These are phyloP conservation scores for Gyps fulvus DNA, from an alignment of 2,113 vertebrate genomes.

Conservation along the genomic window DNA sequence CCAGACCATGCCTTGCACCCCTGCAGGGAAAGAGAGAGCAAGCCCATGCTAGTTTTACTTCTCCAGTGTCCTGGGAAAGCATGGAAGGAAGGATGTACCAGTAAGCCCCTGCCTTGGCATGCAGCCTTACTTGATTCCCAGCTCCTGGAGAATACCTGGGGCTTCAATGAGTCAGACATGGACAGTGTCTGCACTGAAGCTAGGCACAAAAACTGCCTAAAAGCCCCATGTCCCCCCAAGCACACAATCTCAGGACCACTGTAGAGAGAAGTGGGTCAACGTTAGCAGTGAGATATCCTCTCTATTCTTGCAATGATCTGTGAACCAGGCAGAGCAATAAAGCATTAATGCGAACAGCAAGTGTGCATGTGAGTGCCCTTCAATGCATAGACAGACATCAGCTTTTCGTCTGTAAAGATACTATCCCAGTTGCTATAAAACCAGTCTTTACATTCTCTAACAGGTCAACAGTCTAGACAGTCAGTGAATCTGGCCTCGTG, in stretches of 20 bases:
- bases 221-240: background rate
- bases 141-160: background rate
- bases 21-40: background rate
- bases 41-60: background rate
- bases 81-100: background rate
- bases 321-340: background rate
- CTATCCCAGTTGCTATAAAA: background rate
- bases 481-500: background rate
- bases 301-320: background rate
- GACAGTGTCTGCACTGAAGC: background rate
- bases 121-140: background rate
- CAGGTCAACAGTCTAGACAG: background rate
- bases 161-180: background rate
- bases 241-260: background rate
- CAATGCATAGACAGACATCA: rapidly evolving
- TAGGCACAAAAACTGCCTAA: background rate
- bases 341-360: background rate
- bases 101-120: background rate
- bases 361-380: background rate
- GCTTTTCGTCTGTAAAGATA: background rate
- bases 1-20: background rate
- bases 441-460: background rate
- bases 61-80: background rate
- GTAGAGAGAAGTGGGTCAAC: background rate
- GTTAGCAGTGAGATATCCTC: background rate